Evolutionary conservation across 2,888 invertebrate genomes (phyloP), one percentile per base, ranked within the genome.

Genomic region (Pandemis corylana): DNA sequence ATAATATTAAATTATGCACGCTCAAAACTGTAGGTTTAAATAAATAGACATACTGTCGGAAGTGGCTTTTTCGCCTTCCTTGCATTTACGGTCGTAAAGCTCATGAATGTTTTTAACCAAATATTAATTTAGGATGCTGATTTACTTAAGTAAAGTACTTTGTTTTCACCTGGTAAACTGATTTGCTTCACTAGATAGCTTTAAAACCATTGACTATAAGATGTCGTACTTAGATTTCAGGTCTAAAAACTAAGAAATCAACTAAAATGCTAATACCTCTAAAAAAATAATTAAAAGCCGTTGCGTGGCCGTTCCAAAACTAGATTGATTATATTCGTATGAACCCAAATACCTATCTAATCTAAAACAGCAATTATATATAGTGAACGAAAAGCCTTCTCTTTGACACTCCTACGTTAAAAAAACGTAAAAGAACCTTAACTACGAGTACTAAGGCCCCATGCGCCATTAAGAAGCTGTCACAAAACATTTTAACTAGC

Each of bases 401-500:
- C 28, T 36, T 36, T 36, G 28, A 36, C 28, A 36, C 20, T 20
- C 20, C 20, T 20, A 20, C 20, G 49, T 49, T 49, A 49, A 5
- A 49, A 49, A 5, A 10, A 49, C 49, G 42, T 44, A 10, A 10
- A 13, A 65, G 20, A 63, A 63, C 9, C 63, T 63, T 9, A 36
- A 2, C 28, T 2, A 36, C 28, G 10, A 44, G 61, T 56, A 63
- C 42, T 53, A 64, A 41, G 56, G 13, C 44, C n/a, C 13, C 68
- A 70, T 28, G 15, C 53, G 51, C 71, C 70, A 75, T 75, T 63
- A 75, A 70, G 46, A 56, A 46, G 67, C 71, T 71, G 75, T 70
- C 71, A 71, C 70, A 75, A 75, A 75, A 75, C 75, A 75, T 67
- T 67, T 67, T 66, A 71, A 75, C 66, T 71, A 74, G 51, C 65